Percentiles rank a stretch among this genome's conserved stretches.
phyloP scores from a whole-genome alignment of 1,140 invertebrate genomes.

The Psix sp. region DNA sequence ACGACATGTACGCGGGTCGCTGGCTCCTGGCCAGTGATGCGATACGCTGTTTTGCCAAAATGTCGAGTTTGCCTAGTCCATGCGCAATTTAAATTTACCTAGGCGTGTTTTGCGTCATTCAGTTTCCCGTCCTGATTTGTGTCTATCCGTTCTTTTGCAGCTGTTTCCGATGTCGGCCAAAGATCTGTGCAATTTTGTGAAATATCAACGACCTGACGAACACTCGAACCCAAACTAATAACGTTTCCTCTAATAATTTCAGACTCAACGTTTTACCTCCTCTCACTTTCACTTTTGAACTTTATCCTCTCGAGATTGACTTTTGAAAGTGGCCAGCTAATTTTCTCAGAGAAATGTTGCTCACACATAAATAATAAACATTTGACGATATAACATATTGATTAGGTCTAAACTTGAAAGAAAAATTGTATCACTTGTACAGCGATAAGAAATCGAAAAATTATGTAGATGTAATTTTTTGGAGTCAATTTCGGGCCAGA shows the following conservation, averaged over 20 bases:
- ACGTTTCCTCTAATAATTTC: slow-evolving; percentile 23
- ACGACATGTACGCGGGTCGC: slow-evolving; percentile 57
- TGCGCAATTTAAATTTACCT: slow-evolving; percentile 76
- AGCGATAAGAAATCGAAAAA: no score
- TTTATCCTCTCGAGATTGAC: background rate
- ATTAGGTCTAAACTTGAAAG: no score
- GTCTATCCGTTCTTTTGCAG: slow-evolving; percentile 65
- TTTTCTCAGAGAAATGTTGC: no score
- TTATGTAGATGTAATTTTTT: no score
- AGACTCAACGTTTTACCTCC: no score
- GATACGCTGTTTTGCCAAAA: slow-evolving; percentile 63
- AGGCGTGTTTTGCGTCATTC: slow-evolving; percentile 73
- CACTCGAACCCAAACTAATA: slow-evolving; percentile 43
- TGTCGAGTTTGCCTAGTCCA: slow-evolving; percentile 63
- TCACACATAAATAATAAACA: no score
- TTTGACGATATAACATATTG: no score
- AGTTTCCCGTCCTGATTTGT: slow-evolving; percentile 72
- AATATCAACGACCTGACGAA: slow-evolving; percentile 69
- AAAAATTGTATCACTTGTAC: no score
- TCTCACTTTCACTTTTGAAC: slow-evolving; percentile 23
- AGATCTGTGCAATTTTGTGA: slow-evolving; percentile 63
- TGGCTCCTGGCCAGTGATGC: slow-evolving; percentile 64
- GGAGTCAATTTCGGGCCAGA: slow-evolving; percentile 42
- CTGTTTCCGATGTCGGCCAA: slow-evolving; percentile 68
- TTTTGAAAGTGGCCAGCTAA: no score